phyloP scores from a whole-genome alignment of 2,888 invertebrate species.

The Acrobasis consociella region DNA sequence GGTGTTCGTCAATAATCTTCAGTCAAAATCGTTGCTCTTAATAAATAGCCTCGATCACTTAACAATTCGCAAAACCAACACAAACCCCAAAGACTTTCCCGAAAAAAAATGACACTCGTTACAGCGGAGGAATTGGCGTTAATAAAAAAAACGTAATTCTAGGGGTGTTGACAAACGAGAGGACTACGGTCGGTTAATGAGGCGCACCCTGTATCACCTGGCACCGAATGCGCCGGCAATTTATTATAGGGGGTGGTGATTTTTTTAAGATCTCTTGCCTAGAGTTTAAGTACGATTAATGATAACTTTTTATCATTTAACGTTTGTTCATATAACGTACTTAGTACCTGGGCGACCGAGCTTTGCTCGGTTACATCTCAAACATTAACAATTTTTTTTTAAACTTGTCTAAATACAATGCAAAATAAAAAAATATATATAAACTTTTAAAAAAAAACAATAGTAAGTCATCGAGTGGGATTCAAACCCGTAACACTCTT shows the following conservation, averaged over 20 bases:
- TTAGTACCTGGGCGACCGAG: too few species aligned
- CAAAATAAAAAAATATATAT: too few species aligned
- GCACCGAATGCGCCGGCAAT: slow-evolving; percentile 27
- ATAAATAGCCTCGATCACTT: not conserved
- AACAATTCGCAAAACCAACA: slow-evolving; percentile 4
- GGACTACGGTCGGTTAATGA: slow-evolving; percentile 66
- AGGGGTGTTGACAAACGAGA: slow-evolving; percentile 73
- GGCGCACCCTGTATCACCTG: slow-evolving; percentile 65
- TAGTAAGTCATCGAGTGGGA: too few species aligned
- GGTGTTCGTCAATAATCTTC: too few species aligned
- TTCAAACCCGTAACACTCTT: too few species aligned
- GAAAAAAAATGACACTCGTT: slow-evolving; percentile 71
- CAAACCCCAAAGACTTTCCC: slow-evolving; percentile 21
- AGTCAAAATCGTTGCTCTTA: too few species aligned
- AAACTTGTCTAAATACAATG: too few species aligned
- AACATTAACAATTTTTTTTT: too few species aligned
- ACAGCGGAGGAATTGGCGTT: slow-evolving; percentile 71
- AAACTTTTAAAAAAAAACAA: too few species aligned
- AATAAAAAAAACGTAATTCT: slow-evolving; percentile 70
- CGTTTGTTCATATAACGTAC: not conserved
- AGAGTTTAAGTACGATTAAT: slow-evolving; percentile 9
- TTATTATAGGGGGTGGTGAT: slow-evolving; percentile 41
- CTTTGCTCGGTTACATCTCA: too few species aligned
- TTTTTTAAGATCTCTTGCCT: slow-evolving; percentile 38
- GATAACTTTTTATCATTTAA: slow-evolving; percentile 10